These are phyloP conservation scores for Apodemia hepburni DNA, from an alignment of 2,888 invertebrate genomes.

Conservation along the genomic window DNA sequence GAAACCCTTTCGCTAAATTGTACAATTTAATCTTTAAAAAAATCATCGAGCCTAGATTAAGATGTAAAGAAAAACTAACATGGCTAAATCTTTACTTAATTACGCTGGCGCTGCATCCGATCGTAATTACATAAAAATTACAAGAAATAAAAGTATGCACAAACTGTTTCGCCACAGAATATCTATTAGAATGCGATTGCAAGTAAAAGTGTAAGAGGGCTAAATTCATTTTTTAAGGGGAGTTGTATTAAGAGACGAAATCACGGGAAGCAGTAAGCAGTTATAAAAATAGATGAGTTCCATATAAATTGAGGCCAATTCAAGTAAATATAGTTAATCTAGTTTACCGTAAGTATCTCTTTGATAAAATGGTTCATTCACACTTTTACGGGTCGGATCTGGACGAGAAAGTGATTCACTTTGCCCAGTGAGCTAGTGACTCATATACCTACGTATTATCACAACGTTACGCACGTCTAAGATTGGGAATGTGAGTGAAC, in stretches of 20 bases:
- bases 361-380: not conserved
- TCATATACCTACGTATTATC: slow-evolving; percentile 38
- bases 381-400: not conserved
- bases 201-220: not conserved
- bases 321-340: not conserved
- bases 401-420: slow-evolving; percentile 38
- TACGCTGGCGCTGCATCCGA: not conserved
- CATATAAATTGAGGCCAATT: not conserved
- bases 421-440: slow-evolving; percentile 34
- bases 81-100: not conserved
- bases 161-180: not conserved
- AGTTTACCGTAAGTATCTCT: not conserved
- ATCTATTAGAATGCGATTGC: not conserved
- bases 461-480: slow-evolving; percentile 44
- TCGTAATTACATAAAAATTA: not conserved
- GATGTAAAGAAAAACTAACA: slow-evolving; percentile 1
- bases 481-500: slow-evolving; percentile 51
- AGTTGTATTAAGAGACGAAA: not conserved
- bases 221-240: too few relatives aligned
- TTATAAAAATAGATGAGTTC: not conserved
- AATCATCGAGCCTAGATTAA: not conserved
- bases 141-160: slow-evolving; percentile 12
- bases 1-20: slow-evolving; percentile 12
- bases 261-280: not conserved
- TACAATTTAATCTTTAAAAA: slow-evolving; percentile 2